These are phyloP conservation scores for Herminia tarsipennalis DNA, from an alignment of 2,888 invertebrate genomes.

Conservation along the genomic window DNA sequence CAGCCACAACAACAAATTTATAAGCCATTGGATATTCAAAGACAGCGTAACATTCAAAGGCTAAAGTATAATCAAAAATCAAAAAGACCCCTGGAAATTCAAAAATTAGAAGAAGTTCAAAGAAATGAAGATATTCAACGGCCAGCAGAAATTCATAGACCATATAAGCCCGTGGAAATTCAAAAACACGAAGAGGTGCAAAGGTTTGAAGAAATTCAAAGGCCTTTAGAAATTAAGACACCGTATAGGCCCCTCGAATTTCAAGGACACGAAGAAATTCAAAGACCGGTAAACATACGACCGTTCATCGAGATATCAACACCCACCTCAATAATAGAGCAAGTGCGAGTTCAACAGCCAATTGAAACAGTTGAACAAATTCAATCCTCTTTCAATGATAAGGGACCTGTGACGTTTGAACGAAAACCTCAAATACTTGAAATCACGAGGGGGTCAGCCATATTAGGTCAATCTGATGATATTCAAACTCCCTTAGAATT, in stretches of 20 bases:
- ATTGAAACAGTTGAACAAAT: neutral
- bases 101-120: too few species aligned
- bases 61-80: neutral
- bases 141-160: too few species aligned
- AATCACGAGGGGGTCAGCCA: too few species aligned
- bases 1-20: too few species aligned
- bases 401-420: conserved; percentile 10
- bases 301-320: neutral
- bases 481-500: neutral
- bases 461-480: neutral
- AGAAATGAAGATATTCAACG: too few species aligned
- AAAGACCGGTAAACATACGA: neutral
- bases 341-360: neutral
- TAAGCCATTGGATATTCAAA: too few species aligned
- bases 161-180: neutral
- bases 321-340: neutral
- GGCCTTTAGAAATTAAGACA: too few species aligned
- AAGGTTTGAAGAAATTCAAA: neutral
- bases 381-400: neutral
- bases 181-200: neutral
- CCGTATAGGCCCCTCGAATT: neutral
- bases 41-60: too few species aligned
- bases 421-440: too few species aligned
- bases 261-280: neutral
- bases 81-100: too few species aligned